Evolutionary conservation across 2,888 invertebrate species (phyloP).

Genomic region (Eupsilia transversa): DNA sequence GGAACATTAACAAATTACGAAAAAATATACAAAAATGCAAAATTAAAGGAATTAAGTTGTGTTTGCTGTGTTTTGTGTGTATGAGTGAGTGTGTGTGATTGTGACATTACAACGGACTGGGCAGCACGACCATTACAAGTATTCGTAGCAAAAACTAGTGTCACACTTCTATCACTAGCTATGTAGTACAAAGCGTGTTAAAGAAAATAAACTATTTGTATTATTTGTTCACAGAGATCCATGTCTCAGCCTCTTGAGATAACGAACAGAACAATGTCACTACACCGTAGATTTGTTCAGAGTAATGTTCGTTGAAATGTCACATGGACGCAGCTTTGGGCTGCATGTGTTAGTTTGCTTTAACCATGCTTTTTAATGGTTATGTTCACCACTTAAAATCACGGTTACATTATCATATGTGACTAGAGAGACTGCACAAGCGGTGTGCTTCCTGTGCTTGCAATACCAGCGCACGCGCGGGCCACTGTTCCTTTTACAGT

Average conservation of each 20-base stretch:
- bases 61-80: background rate
- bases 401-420: constrained; percentile 25
- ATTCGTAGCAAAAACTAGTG: background rate
- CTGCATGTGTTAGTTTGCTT: background rate
- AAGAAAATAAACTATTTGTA: no score
- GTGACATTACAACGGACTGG: background rate
- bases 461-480: constrained; percentile 53
- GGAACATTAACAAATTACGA: background rate
- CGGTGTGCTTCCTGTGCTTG: constrained; percentile 14
- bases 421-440: constrained; percentile 30
- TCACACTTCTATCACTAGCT: no score
- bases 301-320: background rate
- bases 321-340: background rate
- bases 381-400: constrained; percentile 24
- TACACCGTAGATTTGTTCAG: background rate
- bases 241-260: background rate
- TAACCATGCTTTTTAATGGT: constrained; percentile 23
- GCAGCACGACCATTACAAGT: background rate
- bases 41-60: background rate
- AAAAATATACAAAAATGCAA: background rate
- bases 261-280: background rate
- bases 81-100: background rate
- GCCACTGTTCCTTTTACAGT: constrained; percentile 32
- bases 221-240: background rate
- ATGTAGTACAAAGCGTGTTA: no score